Conservation (phyloP, 1,140 invertebrate species). For the Lordiphosa mommai region DNA sequence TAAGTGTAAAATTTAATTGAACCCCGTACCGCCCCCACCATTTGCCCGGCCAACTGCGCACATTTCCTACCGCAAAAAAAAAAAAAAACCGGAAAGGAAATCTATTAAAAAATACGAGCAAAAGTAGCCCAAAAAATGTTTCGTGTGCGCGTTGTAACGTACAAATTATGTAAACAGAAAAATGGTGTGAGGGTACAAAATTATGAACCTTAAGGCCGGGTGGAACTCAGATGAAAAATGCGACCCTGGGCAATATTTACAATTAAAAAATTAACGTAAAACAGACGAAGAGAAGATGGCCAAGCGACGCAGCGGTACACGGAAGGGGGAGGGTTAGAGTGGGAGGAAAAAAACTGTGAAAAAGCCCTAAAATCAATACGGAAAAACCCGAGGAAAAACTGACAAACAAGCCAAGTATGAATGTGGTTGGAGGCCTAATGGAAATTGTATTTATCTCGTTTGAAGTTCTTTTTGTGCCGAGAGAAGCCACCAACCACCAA, state of each 20-base stretch:
- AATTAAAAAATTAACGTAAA: slow-evolving; percentile 78
- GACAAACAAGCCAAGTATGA: slow-evolving; percentile 54
- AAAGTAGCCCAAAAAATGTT: slow-evolving; percentile 69
- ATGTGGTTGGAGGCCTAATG: slow-evolving; percentile 74
- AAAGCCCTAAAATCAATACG: slow-evolving; percentile 76
- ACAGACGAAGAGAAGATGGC: slow-evolving; percentile 48
- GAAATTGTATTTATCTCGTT: slow-evolving; percentile 78
- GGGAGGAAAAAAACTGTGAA: slow-evolving; percentile 61
- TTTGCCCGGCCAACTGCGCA: slow-evolving; percentile 48
- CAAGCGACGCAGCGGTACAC: background rate
- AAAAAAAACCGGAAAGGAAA: slow-evolving; percentile 34
- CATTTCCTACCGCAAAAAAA: slow-evolving; percentile 46
- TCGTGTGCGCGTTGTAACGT: slow-evolving; percentile 72
- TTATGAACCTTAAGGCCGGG: slow-evolving; percentile 55
- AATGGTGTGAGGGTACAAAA: slow-evolving; percentile 19
- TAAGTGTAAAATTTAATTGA: slow-evolving; percentile 64
- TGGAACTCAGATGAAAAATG: slow-evolving; percentile 63
- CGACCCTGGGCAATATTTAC: slow-evolving; percentile 75
- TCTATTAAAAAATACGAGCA: slow-evolving; percentile 62
- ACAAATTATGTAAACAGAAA: slow-evolving; percentile 75
- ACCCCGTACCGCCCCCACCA: slow-evolving; percentile 1
- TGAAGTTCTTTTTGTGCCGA: slow-evolving; percentile 62
- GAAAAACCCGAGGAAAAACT: slow-evolving; percentile 29
- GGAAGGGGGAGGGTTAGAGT: background rate
- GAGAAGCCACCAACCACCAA: slow-evolving; percentile 20